phyloP scores from a whole-genome alignment of 2,797 vertebrate genomes.

The Ispidina lecontei region DNA sequence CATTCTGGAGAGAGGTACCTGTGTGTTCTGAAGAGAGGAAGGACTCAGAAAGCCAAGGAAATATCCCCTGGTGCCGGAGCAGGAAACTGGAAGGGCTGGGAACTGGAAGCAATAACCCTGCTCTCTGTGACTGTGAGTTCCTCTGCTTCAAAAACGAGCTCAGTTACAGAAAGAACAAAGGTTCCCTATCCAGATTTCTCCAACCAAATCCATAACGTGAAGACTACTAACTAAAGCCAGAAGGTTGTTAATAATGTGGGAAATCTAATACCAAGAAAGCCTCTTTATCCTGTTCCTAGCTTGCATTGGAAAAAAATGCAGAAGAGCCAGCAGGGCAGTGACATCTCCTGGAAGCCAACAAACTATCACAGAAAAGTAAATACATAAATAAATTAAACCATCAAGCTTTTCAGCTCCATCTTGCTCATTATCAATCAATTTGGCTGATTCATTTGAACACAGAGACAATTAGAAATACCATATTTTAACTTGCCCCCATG shows the following conservation, averaged over 20 bases:
- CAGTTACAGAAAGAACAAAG: not conserved
- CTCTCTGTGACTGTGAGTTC: not conserved
- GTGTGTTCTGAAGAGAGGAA: not conserved
- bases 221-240: too few relatives aligned
- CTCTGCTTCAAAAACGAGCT: not conserved
- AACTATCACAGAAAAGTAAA: not conserved
- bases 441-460: not conserved
- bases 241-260: not conserved
- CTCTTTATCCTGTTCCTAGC: not conserved
- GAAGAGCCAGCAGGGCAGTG: not conserved
- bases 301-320: not conserved
- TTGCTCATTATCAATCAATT: not conserved
- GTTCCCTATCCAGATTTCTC: not conserved
- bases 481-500: not conserved
- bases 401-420: not conserved
- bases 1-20: not conserved
- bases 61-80: not conserved
- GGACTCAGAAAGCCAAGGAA: not conserved
- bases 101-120: not conserved
- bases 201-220: not conserved
- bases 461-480: not conserved
- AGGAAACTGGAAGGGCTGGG: not conserved
- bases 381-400: too few relatives aligned
- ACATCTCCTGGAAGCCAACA: constrained; percentile 24
- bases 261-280: not conserved